A percentile compares a stretch with the other conserved stretches of the same genome.
Evolutionary conservation across 2,888 invertebrate species (phyloP).

Genomic region (Calameuta filiformis): DNA sequence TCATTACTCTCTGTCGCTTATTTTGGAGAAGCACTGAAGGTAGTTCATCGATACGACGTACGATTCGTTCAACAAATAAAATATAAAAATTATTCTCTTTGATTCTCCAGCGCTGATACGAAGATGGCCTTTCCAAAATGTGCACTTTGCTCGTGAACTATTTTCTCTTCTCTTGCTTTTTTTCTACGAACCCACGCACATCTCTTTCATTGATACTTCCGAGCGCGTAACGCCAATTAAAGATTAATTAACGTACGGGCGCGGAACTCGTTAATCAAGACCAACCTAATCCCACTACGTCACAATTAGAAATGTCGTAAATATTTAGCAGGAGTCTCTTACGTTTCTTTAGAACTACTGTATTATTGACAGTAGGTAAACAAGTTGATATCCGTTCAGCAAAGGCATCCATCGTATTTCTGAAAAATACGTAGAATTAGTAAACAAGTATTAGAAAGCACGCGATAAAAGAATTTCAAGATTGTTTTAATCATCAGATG

Average conservation of each 20-base stretch:
- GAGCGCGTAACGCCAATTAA: background rate
- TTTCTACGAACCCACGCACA: background rate
- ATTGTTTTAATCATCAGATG: background rate
- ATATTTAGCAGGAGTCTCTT: background rate
- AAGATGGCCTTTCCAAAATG: background rate
- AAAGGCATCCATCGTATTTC: background rate
- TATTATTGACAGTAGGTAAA: background rate
- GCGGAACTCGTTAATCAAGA: background rate
- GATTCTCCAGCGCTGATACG: background rate
- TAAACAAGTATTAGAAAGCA: background rate
- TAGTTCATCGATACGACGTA: no score
- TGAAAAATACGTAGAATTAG: background rate
- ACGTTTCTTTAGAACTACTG: background rate
- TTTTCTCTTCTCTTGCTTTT: background rate
- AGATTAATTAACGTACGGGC: background rate
- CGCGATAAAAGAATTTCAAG: no score
- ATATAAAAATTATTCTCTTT: no score
- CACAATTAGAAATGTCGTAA: background rate
- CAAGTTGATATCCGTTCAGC: background rate
- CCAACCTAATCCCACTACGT: background rate
- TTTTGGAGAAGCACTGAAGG: background rate
- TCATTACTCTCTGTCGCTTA: background rate
- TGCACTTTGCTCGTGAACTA: background rate
- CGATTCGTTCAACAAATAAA: no score
- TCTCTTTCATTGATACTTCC: background rate